Evolutionary conservation across 2,888 invertebrate genomes (phyloP).

Genomic region (Oscheius sp.): DNA sequence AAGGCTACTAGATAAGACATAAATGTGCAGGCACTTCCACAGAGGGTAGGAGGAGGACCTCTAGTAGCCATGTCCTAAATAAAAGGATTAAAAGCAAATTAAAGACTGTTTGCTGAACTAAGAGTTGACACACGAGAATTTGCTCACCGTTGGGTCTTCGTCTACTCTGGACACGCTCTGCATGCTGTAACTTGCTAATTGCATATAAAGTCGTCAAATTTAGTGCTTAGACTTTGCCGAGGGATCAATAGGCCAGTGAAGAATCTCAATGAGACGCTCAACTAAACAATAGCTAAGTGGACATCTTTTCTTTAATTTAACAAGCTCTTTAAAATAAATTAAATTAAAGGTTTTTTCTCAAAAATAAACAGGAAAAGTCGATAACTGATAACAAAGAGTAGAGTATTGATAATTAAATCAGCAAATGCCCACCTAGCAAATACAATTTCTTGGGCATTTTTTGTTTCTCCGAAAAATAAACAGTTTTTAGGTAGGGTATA

Average conservation of each 20-base stretch:
- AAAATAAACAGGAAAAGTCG: not conserved
- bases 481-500: too few species aligned
- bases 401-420: too few species aligned
- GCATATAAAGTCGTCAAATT: constrained; percentile 25
- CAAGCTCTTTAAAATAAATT: not conserved
- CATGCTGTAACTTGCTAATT: constrained; percentile 29
- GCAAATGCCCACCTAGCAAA: too few species aligned
- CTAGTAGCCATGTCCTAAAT: constrained; percentile 16
- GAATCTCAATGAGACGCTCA: constrained; percentile 30
- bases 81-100: not conserved
- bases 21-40: constrained; percentile 1
- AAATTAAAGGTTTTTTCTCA: not conserved
- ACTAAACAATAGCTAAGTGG: constrained; percentile 25
- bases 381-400: too few species aligned
- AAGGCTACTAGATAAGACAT: constrained; percentile 12
- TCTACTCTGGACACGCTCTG: constrained; percentile 10
- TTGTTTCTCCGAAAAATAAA: too few species aligned
- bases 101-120: not conserved
- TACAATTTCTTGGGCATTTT: too few species aligned
- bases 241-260: constrained; percentile 25
- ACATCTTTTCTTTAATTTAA: constrained; percentile 2
- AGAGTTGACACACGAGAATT: constrained; percentile 5
- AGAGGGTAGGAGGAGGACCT: constrained; percentile 7
- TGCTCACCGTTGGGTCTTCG: constrained; percentile 20
- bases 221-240: constrained; percentile 23